Conservation (phyloP, 53 echinoderm and acorn worm genomes). For the Antedon mediterranea region DNA sequence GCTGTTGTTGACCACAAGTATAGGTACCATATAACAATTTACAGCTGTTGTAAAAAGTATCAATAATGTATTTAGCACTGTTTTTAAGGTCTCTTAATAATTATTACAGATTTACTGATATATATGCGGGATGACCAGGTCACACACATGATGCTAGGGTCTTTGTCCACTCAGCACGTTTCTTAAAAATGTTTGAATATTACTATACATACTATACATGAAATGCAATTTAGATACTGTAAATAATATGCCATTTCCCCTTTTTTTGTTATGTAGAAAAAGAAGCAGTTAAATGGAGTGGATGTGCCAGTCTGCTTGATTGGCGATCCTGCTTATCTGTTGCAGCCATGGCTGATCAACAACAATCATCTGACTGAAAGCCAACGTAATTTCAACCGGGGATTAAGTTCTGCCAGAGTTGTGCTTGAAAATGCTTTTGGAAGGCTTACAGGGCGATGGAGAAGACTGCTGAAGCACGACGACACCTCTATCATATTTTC, state of each 20-base stretch:
- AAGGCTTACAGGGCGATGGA: conserved; percentile 30
- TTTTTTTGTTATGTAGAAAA: no score
- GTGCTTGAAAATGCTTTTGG: conserved; percentile 30
- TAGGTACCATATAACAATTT: no score
- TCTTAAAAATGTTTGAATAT: no score
- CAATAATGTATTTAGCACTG: no score
- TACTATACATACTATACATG: no score
- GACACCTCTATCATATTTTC: conserved; percentile 22
- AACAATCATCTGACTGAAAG: background rate
- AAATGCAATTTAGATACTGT: no score
- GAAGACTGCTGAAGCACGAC: conserved; percentile 24
- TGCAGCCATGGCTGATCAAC: conserved; percentile 16
- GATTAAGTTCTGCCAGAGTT: conserved; percentile 13
- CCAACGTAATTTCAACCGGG: background rate
- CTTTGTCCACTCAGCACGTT: conserved; percentile 18
- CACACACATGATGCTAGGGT: conserved; percentile 29
- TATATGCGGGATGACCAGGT: conserved; percentile 31
- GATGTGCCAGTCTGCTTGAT: conserved; percentile 5
- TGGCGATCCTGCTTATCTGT: conserved; percentile 30
- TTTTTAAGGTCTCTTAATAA: no score
- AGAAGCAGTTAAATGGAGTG: no score
- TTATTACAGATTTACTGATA: conserved; percentile 27
- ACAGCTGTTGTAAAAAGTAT: no score
- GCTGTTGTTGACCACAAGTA: no score
- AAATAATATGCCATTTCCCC: no score